These are phyloP conservation scores for Ooceraea biroi DNA, from an alignment of 1,140 invertebrate genomes.

Conservation along the genomic window DNA sequence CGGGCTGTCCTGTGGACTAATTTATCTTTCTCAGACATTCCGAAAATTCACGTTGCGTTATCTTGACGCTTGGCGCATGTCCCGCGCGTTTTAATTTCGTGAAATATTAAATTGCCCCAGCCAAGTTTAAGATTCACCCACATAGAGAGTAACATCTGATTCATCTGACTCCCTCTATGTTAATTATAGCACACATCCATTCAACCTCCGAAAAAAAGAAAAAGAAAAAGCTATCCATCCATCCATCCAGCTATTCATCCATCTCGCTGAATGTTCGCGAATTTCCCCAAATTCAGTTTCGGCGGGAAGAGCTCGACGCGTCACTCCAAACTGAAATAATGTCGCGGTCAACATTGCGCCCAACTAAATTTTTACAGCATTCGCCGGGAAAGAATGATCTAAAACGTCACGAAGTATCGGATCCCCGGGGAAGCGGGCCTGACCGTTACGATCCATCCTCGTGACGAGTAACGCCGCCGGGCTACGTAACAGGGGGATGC, in stretches of 20 bases:
- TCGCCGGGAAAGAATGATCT: not conserved
- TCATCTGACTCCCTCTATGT: no score
- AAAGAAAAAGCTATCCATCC: not conserved
- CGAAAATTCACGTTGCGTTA: not conserved
- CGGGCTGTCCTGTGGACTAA: not conserved
- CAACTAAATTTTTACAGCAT: constrained; percentile 17
- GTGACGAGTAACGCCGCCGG: constrained; percentile 13
- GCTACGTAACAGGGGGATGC: constrained; percentile 40
- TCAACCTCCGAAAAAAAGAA: no score
- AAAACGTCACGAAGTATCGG: constrained; percentile 6
- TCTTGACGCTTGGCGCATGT: not conserved
- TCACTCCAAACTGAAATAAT: not conserved
- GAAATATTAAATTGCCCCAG: no score
- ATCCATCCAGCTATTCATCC: no score
- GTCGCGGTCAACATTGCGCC: not conserved
- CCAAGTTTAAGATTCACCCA: no score
- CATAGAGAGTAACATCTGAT: no score
- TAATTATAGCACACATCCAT: no score
- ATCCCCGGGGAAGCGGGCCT: not conserved
- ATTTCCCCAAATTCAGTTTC: not conserved
- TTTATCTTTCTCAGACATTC: constrained; percentile 8
- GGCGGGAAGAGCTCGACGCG: not conserved
- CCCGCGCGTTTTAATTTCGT: no score
- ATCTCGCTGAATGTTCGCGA: not conserved
- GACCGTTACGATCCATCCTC: constrained; percentile 8